Evolutionary conservation across 2,113 vertebrate genomes (phyloP).

Genomic region (Neopipo cinnamomea): DNA sequence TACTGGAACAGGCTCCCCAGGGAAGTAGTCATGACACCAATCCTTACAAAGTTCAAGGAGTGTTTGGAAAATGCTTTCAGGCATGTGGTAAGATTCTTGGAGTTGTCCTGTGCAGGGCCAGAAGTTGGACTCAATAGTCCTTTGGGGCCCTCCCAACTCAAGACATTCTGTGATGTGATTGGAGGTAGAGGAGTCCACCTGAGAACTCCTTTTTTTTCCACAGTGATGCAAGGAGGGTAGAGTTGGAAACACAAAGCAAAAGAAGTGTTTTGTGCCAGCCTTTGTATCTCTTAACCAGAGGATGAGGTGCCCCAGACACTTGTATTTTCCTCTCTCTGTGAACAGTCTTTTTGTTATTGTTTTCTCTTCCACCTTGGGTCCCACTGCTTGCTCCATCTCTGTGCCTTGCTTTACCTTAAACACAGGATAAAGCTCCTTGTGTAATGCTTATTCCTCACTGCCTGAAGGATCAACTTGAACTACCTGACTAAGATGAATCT

Average conservation of each 20-base stretch:
- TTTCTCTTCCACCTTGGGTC: not conserved
- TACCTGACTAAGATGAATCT: not conserved
- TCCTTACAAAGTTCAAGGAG: not conserved
- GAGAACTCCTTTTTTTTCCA: not conserved
- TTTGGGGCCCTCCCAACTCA: not conserved
- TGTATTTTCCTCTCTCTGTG: not conserved
- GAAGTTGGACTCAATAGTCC: not conserved
- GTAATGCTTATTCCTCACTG: not conserved
- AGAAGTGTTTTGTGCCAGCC: not conserved
- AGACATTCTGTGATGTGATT: not conserved
- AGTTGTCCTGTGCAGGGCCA: not conserved
- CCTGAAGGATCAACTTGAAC: not conserved
- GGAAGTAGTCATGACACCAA: not conserved
- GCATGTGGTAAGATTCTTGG: not conserved
- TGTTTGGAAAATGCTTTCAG: not conserved
- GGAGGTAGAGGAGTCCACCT: not conserved
- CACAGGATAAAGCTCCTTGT: not conserved
- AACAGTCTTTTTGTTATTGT: not conserved
- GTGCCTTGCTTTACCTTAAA: not conserved
- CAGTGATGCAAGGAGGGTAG: not conserved
- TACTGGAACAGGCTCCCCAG: not conserved
- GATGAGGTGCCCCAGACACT: not conserved
- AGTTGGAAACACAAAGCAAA: not conserved
- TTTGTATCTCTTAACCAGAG: not conserved
- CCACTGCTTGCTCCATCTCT: not conserved